Conservation (phyloP, 2,888 invertebrate genomes). For the Abrostola triplasia region DNA sequence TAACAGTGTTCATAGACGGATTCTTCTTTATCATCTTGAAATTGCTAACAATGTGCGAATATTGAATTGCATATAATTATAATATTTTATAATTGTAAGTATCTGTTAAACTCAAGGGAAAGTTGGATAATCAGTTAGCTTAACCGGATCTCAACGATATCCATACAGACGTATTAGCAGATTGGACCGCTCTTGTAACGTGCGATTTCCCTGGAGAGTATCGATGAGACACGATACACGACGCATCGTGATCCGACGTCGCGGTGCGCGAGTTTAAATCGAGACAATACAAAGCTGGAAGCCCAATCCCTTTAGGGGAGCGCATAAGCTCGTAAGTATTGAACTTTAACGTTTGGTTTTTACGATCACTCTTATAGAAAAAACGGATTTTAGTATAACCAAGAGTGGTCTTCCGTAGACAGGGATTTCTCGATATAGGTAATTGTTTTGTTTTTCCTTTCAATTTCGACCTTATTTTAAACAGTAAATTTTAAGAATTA, state of each 20-base stretch:
- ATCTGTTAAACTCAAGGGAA: conserved; percentile 13
- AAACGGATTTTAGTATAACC: conserved; percentile 30
- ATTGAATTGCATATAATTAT: conserved; percentile 7
- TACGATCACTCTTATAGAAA: conserved; percentile 47
- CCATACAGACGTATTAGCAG: conserved; percentile 59
- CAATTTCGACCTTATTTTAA: background rate
- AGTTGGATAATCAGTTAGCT: conserved; percentile 24
- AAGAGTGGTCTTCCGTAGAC: conserved; percentile 17
- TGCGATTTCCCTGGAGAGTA: conserved; percentile 69
- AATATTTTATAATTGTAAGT: conserved; percentile 23
- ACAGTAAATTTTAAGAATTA: conserved; percentile 8
- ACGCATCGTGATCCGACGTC: conserved; percentile 60
- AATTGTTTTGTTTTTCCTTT: background rate
- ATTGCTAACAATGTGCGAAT: background rate
- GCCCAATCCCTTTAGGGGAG: conserved; percentile 56
- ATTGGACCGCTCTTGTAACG: conserved; percentile 63
- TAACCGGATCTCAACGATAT: conserved; percentile 16
- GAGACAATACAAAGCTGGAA: conserved; percentile 67
- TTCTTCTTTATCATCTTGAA: background rate
- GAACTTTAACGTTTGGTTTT: conserved; percentile 48
- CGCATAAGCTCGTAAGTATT: conserved; percentile 39
- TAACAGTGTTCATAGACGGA: conserved; percentile 3
- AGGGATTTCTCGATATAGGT: conserved; percentile 1
- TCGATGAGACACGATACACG: conserved; percentile 60
- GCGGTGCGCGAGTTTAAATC: conserved; percentile 58